phyloP scores from a whole-genome alignment of 2,888 invertebrate species.

The Sinelater perroti region DNA sequence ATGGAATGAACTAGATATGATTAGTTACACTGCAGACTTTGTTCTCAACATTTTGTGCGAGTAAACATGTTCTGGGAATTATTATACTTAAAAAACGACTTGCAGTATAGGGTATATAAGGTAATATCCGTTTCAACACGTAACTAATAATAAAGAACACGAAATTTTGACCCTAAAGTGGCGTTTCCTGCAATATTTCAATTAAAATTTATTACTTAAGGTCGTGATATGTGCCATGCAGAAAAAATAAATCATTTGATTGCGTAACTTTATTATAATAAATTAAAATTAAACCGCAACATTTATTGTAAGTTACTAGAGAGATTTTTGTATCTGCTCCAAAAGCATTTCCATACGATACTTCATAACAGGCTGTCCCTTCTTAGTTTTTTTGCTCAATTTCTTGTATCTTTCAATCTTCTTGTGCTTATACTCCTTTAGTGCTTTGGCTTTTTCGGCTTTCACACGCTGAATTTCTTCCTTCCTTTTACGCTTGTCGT shows the following conservation, averaged over 20 bases:
- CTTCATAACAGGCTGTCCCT: conserved; percentile 88
- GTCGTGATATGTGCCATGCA: too few species aligned
- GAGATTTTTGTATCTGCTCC: conserved; percentile 72
- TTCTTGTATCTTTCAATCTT: conserved; percentile 76
- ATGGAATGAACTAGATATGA: conserved; percentile 15
- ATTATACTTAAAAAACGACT: too few species aligned
- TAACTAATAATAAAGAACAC: too few species aligned
- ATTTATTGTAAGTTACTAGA: too few species aligned
- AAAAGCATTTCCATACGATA: conserved; percentile 79
- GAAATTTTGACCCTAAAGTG: too few species aligned
- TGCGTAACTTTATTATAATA: too few species aligned
- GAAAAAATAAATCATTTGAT: too few species aligned
- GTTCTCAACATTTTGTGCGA: conserved; percentile 8
- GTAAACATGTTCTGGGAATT: conserved; percentile 13
- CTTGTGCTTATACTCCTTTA: conserved; percentile 73
- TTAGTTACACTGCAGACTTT: conserved; percentile 12
- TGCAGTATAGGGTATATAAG: too few species aligned
- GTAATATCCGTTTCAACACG: too few species aligned
- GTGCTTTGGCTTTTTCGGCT: conserved; percentile 69
- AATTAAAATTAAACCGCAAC: too few species aligned
- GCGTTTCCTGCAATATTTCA: too few species aligned
- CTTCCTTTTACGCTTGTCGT: conserved; percentile 64
- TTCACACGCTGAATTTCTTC: conserved; percentile 63
- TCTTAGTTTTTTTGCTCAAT: conserved; percentile 78
- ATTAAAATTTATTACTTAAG: too few species aligned